phyloP scores from a whole-genome alignment of 2,113 vertebrate genomes.

The Pterocles orientalis region DNA sequence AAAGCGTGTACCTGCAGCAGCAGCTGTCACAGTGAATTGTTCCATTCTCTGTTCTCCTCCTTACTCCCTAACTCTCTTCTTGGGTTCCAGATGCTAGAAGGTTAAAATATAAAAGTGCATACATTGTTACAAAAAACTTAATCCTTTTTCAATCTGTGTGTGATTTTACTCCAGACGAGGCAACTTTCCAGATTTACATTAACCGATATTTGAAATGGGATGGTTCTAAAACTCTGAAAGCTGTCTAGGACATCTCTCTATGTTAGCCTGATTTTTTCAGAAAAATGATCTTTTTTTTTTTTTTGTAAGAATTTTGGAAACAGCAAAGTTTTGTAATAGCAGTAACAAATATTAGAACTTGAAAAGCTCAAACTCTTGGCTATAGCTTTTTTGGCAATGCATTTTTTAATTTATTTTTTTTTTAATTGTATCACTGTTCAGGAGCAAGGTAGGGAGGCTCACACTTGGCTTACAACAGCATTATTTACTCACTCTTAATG shows the following conservation, averaged over 20 bases:
- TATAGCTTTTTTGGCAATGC: not conserved
- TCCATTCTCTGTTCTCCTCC: not conserved
- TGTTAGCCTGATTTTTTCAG: not conserved
- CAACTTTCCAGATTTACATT: slow-evolving; percentile 48
- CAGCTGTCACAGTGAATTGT: not conserved
- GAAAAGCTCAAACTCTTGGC: not conserved
- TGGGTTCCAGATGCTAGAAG: not conserved
- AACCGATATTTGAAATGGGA: slow-evolving; percentile 39
- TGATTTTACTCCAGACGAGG: slow-evolving; percentile 45
- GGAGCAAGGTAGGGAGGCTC: not conserved
- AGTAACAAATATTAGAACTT: not conserved
- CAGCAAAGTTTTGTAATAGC: not conserved
- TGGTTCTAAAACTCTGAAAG: not conserved
- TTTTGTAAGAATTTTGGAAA: not conserved
- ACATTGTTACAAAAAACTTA: not conserved
- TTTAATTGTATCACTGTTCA: not conserved
- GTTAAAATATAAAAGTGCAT: slow-evolving; percentile 15
- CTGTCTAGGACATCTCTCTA: not conserved
- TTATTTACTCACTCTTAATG: not conserved
- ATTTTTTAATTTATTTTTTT: not conserved
- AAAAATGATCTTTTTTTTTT: not conserved
- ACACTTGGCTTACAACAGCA: not conserved
- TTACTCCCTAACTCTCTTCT: not conserved
- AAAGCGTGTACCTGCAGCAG: not conserved
- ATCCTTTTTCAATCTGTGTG: slow-evolving; percentile 58